These are phyloP conservation scores for Mesembrinibis cayennensis DNA, from an alignment of 2,113 vertebrate species.

Conservation along the genomic window DNA sequence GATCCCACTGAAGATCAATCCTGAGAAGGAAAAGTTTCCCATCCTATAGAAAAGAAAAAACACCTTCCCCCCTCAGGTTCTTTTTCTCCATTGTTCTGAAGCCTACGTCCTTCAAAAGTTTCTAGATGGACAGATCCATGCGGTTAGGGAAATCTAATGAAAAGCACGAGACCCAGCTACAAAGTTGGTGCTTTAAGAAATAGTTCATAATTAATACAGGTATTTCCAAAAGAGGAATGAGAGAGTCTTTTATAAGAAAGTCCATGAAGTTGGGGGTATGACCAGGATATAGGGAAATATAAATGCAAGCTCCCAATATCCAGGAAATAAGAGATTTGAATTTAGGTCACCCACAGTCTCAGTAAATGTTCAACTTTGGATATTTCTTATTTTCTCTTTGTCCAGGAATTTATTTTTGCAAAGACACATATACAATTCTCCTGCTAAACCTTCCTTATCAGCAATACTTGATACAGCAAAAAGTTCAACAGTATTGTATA, in stretches of 20 bases:
- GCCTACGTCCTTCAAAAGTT: neutral
- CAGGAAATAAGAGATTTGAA: neutral
- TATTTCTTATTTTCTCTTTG: neutral
- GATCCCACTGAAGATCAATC: neutral
- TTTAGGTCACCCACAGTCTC: neutral
- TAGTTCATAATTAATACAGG: neutral
- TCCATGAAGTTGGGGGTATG: neutral
- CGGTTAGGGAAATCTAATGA: neutral
- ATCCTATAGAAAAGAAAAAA: neutral
- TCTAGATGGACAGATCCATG: neutral
- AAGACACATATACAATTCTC: neutral
- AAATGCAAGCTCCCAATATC: neutral
- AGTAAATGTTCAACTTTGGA: neutral
- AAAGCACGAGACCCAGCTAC: neutral
- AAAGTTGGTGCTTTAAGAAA: neutral
- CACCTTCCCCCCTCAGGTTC: rapidly evolving
- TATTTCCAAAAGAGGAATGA: neutral
- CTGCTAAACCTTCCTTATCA: neutral
- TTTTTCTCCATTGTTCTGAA: neutral
- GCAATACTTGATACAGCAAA: neutral
- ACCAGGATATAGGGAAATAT: neutral
- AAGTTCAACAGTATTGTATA: neutral
- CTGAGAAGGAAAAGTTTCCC: neutral
- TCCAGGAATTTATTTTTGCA: neutral
- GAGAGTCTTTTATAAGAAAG: neutral